Conservation (phyloP, 2,797 vertebrate genomes). For the Etheostoma nigrum region DNA sequence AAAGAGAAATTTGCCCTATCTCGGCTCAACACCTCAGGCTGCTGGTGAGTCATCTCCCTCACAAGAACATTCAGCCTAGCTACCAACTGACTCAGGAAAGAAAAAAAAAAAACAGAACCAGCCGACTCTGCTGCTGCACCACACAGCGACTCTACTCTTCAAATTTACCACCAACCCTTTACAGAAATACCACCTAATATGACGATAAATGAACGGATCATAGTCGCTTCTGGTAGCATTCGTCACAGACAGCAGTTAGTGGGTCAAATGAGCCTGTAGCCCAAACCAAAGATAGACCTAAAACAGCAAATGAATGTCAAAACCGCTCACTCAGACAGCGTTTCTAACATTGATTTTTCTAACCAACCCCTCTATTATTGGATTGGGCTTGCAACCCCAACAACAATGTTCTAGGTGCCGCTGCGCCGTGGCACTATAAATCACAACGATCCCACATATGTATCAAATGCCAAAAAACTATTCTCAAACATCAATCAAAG, state of each 20-base stretch:
- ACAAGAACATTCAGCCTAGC: constrained; percentile 84
- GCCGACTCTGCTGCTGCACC: constrained; percentile 65
- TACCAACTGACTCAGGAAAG: constrained; percentile 78
- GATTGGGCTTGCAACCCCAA: constrained; percentile 68
- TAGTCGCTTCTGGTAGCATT: constrained; percentile 42
- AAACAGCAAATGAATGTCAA: constrained; percentile 53
- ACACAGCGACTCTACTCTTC: constrained; percentile 52
- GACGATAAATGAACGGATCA: constrained; percentile 45
- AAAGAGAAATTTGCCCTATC: constrained; percentile 81
- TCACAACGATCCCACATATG: constrained; percentile 77
- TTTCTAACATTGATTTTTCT: constrained; percentile 70
- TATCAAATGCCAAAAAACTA: constrained; percentile 81
- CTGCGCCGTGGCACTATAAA: constrained; percentile 69
- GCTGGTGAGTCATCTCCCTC: constrained; percentile 83
- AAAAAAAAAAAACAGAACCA: constrained; percentile 43
- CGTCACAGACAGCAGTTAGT: constrained; percentile 26
- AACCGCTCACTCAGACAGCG: constrained; percentile 42
- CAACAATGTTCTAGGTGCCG: constrained; percentile 71
- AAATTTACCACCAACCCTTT: constrained; percentile 48
- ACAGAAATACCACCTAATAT: constrained; percentile 46
- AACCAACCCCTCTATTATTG: constrained; percentile 75
- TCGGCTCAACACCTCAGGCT: constrained; percentile 81
- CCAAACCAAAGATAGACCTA: constrained; percentile 46
- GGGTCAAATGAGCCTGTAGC: constrained; percentile 37
- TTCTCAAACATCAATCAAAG: constrained; percentile 84